These are phyloP conservation scores for Sipha maydis DNA, from an alignment of 2,888 invertebrate genomes.

Conservation along the genomic window DNA sequence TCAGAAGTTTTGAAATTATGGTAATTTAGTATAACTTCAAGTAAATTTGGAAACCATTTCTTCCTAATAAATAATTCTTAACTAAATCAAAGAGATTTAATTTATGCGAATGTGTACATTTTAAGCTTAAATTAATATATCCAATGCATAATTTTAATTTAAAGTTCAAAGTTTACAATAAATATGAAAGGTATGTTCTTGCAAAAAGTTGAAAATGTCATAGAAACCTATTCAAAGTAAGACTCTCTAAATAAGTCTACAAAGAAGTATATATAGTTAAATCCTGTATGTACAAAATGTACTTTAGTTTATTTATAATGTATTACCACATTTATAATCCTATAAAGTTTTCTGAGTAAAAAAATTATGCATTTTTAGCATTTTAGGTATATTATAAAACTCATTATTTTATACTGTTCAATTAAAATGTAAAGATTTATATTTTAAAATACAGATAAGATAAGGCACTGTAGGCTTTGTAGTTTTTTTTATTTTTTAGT, in stretches of 20 bases:
- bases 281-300: background rate
- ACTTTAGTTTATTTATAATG: background rate
- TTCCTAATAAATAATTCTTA: background rate
- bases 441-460: background rate
- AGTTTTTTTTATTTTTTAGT: too few relatives aligned
- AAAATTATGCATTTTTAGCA: background rate
- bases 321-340: background rate
- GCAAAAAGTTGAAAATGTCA: background rate
- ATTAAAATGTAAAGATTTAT: background rate
- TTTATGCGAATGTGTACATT: background rate
- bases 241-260: background rate
- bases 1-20: background rate
- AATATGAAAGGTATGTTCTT: background rate
- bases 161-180: slow-evolving; percentile 12
- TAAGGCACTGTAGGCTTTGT: background rate
- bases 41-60: background rate
- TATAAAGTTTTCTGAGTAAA: background rate
- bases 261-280: background rate
- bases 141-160: background rate
- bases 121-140: background rate
- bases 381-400: background rate
- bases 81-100: background rate
- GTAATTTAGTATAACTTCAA: background rate
- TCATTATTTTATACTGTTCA: background rate
- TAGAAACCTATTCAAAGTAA: background rate